These are phyloP conservation scores for Micromussa lordhowensis DNA, from an alignment of 92 coral and sea anemone genomes.

Conservation along the genomic window DNA sequence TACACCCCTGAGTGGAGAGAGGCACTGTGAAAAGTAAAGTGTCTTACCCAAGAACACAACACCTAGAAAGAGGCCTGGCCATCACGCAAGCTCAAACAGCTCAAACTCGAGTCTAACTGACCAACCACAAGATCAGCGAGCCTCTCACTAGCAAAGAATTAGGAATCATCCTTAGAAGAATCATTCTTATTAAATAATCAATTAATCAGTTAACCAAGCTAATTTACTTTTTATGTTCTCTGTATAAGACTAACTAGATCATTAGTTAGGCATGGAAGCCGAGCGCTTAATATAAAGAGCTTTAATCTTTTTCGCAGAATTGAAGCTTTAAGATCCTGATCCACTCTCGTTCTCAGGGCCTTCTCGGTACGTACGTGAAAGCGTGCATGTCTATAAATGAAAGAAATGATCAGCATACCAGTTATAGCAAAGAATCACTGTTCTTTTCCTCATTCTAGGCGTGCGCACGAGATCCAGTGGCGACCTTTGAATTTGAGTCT, in stretches of 20 bases:
- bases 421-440: conserved; percentile 45
- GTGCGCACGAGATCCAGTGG: conserved; percentile 44
- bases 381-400: too few relatives aligned
- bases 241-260: background rate
- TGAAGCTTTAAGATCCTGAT: too few relatives aligned
- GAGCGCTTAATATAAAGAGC: background rate
- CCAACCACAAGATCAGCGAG: background rate
- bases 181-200: background rate
- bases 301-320: too few relatives aligned
- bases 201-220: background rate
- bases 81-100: too few relatives aligned
- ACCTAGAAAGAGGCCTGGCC: too few relatives aligned
- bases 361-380: background rate
- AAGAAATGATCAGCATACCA: conserved; percentile 14
- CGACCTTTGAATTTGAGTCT: conserved; percentile 11
- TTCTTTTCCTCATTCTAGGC: conserved; percentile 37
- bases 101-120: too few relatives aligned
- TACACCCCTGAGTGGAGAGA: too few relatives aligned
- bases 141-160: background rate
- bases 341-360: too few relatives aligned
- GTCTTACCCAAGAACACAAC: too few relatives aligned
- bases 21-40: too few relatives aligned
- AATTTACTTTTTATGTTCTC: background rate
- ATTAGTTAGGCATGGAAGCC: background rate
- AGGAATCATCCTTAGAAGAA: background rate